Percentiles rank a stretch among this genome's conserved stretches.
These are phyloP conservation scores for Syngnathus acus DNA, from an alignment of 2,797 vertebrate genomes.

Conservation along the genomic window DNA sequence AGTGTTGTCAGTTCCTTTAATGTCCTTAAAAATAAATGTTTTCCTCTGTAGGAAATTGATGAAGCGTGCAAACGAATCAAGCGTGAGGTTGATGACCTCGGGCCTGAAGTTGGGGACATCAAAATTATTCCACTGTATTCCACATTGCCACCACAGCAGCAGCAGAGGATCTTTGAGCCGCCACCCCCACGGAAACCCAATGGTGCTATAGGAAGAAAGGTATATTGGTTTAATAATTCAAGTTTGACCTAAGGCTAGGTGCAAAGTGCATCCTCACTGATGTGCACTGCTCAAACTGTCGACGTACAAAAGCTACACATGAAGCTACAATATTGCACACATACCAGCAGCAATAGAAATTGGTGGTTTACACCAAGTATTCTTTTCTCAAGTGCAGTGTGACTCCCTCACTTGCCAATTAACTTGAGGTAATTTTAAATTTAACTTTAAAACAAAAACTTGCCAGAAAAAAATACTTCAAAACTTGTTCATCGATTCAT, in stretches of 20 bases:
- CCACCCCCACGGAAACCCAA: constrained; percentile 92
- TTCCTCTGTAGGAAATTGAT: constrained; percentile 84
- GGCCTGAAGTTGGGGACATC: constrained; percentile 96
- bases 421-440: no score
- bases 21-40: background rate
- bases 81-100: constrained; percentile 94
- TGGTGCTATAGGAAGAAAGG: constrained; percentile 97
- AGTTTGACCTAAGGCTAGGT: no score
- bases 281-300: background rate
- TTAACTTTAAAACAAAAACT: no score
- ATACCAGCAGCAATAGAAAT: no score
- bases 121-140: constrained; percentile 99
- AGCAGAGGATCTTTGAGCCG: constrained; percentile 96
- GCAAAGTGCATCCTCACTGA: background rate
- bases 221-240: constrained; percentile 33
- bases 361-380: no score
- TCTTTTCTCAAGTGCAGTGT: no score
- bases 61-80: constrained; percentile 99
- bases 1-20: background rate
- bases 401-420: no score
- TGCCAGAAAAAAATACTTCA: no score
- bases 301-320: no score
- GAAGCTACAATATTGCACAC: no score
- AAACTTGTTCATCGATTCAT: no score
- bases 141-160: constrained; percentile 93